These are phyloP conservation scores for Struthidea cinerea DNA, from an alignment of 2,113 vertebrate genomes.

Conservation along the genomic window DNA sequence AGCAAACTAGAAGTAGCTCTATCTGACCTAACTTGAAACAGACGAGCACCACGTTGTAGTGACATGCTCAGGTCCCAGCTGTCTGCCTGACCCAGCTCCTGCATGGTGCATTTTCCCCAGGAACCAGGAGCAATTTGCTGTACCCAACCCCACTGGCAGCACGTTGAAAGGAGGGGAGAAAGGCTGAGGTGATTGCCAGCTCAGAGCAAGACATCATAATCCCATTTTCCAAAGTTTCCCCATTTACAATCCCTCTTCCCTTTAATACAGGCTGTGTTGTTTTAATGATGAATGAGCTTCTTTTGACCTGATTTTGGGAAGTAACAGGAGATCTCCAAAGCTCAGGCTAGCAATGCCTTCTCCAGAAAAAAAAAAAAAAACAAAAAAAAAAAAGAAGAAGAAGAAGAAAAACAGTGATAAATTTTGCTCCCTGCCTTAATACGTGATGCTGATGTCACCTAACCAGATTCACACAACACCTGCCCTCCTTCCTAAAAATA, in stretches of 20 bases:
- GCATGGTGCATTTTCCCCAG: accelerated
- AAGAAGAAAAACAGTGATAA: not conserved
- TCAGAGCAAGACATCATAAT: not conserved
- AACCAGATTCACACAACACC: not conserved
- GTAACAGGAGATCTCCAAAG: not conserved
- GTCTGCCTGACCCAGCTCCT: not conserved
- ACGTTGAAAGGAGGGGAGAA: not conserved
- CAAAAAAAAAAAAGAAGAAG: too few relatives aligned
- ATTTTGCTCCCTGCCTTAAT: not conserved
- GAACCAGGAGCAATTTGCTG: not conserved
- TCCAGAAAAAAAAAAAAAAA: not conserved
- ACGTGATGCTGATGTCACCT: not conserved
- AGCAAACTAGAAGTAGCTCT: not conserved
- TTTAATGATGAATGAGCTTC: not conserved
- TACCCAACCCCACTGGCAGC: not conserved
- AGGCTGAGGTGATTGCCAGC: not conserved
- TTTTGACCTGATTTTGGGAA: not conserved
- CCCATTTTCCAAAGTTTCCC: not conserved
- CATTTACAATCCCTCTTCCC: not conserved
- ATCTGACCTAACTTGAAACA: not conserved
- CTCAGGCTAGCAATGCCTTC: not conserved
- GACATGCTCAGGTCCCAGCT: not conserved
- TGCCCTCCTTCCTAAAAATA: not conserved
- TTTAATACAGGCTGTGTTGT: not conserved
- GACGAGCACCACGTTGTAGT: accelerated